A percentile compares a stretch with the other conserved stretches of the same genome.
phyloP scores from a whole-genome alignment of 2,888 invertebrate species.

The Heliconius erato region DNA sequence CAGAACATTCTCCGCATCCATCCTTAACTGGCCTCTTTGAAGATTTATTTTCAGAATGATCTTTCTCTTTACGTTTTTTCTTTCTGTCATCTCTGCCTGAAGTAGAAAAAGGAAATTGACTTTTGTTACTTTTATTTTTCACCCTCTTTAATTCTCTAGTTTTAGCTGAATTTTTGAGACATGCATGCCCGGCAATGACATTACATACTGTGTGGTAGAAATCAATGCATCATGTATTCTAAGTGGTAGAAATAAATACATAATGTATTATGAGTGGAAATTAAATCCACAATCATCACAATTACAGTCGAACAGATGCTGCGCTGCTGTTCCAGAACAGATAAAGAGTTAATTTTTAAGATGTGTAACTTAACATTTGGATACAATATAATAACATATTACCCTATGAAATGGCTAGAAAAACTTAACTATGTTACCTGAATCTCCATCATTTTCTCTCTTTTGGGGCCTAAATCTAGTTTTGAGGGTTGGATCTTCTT shows the following conservation, averaged over 20 bases:
- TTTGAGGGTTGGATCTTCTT: constrained; percentile 92
- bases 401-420: neutral
- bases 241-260: neutral
- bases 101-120: neutral
- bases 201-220: neutral
- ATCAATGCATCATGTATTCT: neutral
- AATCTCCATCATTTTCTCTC: constrained; percentile 78
- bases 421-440: constrained; percentile 59
- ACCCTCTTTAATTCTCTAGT: neutral
- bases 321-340: neutral
- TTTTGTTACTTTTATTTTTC: neutral
- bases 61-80: constrained; percentile 81
- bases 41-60: constrained; percentile 80
- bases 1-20: constrained; percentile 81
- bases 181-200: too few species aligned
- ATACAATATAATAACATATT: neutral
- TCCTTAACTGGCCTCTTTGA: constrained; percentile 76
- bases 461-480: constrained; percentile 85
- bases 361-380: neutral
- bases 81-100: constrained; percentile 79
- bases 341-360: neutral
- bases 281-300: neutral
- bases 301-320: neutral
- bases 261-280: neutral
- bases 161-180: neutral